Evolutionary conservation across 2,888 invertebrate genomes (phyloP), one percentile per base, ranked within the genome.

Genomic region (Operophtera brumata): DNA sequence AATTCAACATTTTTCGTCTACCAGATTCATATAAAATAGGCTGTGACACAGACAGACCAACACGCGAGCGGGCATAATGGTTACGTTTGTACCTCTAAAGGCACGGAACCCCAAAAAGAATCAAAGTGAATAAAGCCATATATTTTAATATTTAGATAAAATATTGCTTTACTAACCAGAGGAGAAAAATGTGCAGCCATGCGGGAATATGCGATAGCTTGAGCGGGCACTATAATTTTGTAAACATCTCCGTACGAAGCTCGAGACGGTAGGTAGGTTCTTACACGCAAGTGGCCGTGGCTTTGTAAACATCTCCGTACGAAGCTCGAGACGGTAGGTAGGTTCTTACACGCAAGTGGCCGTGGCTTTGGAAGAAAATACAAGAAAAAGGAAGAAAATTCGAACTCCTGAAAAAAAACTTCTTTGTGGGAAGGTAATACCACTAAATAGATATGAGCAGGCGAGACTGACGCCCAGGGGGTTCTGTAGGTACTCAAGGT

Each of bases 131-230:
- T n/a, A n/a, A n/a, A n/a, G n/a, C n/a, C n/a, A n/a, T n/a, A 30
- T 28, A 20, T 20, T 37, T 30, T 30, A 13, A 14, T 30, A 30
- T 37, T 50, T 42, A 36, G 13, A 26, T 41, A 52, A 52, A 41
- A 46, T 28, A 52, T 36, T 8, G 9, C 20, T 39, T 41, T 51
- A 14, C 51, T 32, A 46, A 26, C 9, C 41, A 5, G 34, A 13
- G 39, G 32, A 32, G 25, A 40, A 51, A 35, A 45, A 35, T 51
- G 41, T 41, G 28, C 52, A 52, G 28, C 46, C 41, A 42, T 41
- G 52, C 28, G 41, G 30, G 42, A 40, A 46, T 25, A 46, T 46
- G 47, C 20, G 46, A 52, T 47, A 42, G 41, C 36, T 46, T 45
- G 36, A 42, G 46, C 36, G 30, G 47, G 42, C 40, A 36, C 35